phyloP scores from a whole-genome alignment of 2,113 vertebrate species.

The Oxyruncus cristatus region DNA sequence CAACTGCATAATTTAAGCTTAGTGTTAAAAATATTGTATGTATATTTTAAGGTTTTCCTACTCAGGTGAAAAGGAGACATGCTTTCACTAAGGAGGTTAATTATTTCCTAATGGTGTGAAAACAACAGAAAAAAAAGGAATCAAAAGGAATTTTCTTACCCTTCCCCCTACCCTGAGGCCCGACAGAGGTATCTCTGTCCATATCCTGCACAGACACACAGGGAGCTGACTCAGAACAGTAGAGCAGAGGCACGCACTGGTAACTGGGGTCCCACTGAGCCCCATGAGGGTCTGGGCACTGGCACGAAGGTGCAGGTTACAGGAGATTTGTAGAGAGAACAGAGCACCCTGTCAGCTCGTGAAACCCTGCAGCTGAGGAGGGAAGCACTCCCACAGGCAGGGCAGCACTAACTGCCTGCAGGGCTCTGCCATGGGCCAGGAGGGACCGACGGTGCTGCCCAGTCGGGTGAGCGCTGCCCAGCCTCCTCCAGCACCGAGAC shows the following conservation, averaged over 20 bases:
- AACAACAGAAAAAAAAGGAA: slow-evolving; percentile 55
- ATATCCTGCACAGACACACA: neutral
- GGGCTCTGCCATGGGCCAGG: neutral
- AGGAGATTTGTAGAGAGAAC: neutral
- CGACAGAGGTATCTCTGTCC: neutral
- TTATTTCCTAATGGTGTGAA: slow-evolving; percentile 76
- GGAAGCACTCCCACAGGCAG: neutral
- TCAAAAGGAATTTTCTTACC: slow-evolving; percentile 59
- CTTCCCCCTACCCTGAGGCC: slow-evolving; percentile 25
- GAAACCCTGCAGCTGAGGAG: neutral
- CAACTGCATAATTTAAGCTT: slow-evolving; percentile 75
- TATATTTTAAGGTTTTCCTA: slow-evolving; percentile 75
- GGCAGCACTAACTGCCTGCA: neutral
- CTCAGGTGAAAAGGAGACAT: slow-evolving; percentile 70
- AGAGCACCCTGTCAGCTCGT: neutral
- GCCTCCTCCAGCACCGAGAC: neutral
- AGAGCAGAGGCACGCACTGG: accelerated
- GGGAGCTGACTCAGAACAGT: neutral
- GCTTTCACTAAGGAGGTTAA: slow-evolving; percentile 71
- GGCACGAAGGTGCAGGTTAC: neutral
- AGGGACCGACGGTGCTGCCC: neutral
- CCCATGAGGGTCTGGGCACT: neutral
- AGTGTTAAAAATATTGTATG: slow-evolving; percentile 73
- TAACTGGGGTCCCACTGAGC: neutral
- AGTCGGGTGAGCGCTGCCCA: neutral